Evolutionary conservation across 2,888 invertebrate species (phyloP), one percentile per base, ranked within the genome.

Genomic region (Plebejus argus): DNA sequence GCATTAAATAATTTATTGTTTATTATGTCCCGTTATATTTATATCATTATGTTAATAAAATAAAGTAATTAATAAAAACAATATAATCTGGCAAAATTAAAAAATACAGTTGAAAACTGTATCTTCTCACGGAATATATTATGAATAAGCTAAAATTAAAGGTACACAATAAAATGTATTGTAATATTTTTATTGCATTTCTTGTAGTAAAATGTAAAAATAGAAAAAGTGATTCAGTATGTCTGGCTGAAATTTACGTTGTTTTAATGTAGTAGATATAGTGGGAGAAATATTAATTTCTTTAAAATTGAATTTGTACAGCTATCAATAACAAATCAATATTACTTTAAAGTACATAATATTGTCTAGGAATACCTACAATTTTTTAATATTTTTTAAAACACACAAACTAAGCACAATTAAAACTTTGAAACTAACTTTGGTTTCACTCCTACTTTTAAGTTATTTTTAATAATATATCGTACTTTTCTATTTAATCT

Each of bases 11-110:
- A 53, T 5, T 66, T 66, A 66, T 66, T 66, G 33, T 66, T 66
- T 0, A 6, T 33, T 23, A 6, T 15, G 66, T 66, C 8, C 72
- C 45, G 72, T 72, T 72, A 72, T 45, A 20, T 72, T 72, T 72
- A 72, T 45, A 20, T 72, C 20, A 72, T 72, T 72, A 72, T 72
- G 72, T 45, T 4, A 71, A n/a, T n/a, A n/a, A n/a, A n/a, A 45
- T 20, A 39, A 45, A 45, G 20, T 72, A 72, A 72, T 72, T 39
- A 39, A 66, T 66, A 33, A 45, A 72, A 72, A 72, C 72, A 72
- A 72, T 72, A 39, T 39, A 20, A 72, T 45, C 39, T 45, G 35
- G 61, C 61, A 66, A 66, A 66, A 28, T 15, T 28, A 66, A 66
- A 66, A 66, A 28, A 66, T 28, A 33, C 66, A 33, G 66, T 66